Percentiles rank a stretch among this genome's conserved stretches.
Evolutionary conservation across 37 sponge, comb jelly and placozoan genomes (phyloP).

Genomic region (Axinella damicornis): DNA sequence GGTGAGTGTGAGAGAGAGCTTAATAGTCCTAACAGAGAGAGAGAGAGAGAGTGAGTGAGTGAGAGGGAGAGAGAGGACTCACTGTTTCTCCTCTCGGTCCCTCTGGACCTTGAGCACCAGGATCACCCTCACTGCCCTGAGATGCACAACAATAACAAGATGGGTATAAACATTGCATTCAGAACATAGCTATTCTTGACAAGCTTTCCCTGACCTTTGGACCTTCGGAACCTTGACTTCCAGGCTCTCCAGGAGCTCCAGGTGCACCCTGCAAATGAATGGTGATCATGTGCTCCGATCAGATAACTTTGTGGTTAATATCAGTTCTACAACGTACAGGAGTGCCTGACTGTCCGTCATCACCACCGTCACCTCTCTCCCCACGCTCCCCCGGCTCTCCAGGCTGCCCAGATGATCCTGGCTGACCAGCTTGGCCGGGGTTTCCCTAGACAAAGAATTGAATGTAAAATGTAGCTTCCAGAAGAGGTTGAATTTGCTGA

Average conservation of each 20-base stretch:
- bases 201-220: background rate
- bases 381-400: constrained; percentile 65
- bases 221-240: constrained; percentile 54
- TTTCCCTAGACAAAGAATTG: constrained; percentile 26
- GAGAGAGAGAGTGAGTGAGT: too few species aligned
- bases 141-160: too few species aligned
- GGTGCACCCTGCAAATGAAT: constrained; percentile 44
- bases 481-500: too few species aligned
- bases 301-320: background rate
- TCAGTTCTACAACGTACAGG: constrained; percentile 14
- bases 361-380: constrained; percentile 64
- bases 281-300: background rate
- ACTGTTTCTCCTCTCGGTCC: constrained; percentile 69
- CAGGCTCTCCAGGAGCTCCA: constrained; percentile 55
- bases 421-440: constrained; percentile 52
- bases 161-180: background rate
- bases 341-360: constrained; percentile 68
- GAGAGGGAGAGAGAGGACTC: background rate
- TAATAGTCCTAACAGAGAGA: background rate
- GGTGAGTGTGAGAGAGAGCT: too few species aligned
- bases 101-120: constrained; percentile 37
- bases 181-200: background rate
- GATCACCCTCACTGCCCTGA: constrained; percentile 38
- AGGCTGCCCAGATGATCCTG: constrained; percentile 55
- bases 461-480: too few species aligned